Conservation (phyloP, 2,797 vertebrate species). For the Rhinella marina region DNA sequence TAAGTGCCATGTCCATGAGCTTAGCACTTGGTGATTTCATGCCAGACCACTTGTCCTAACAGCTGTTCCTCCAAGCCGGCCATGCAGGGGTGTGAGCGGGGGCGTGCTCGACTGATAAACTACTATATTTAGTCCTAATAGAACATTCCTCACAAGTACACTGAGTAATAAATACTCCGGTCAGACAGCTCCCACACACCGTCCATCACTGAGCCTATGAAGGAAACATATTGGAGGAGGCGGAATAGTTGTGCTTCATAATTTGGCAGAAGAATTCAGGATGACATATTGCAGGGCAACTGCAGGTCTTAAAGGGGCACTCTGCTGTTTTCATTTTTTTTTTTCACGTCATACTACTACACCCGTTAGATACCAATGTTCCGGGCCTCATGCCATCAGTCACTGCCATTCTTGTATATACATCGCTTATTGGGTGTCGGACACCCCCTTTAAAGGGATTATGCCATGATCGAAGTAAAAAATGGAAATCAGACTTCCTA, state of each 20-base stretch:
- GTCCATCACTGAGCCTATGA: neutral
- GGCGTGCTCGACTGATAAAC: neutral
- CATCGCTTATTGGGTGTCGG: too few relatives aligned
- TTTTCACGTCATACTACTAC: neutral
- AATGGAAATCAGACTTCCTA: too few relatives aligned
- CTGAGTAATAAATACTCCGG: neutral
- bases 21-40: neutral
- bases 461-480: too few relatives aligned
- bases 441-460: too few relatives aligned
- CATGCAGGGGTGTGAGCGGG: neutral
- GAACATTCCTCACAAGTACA: constrained; percentile 11
- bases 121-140: neutral
- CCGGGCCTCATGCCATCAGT: too few relatives aligned
- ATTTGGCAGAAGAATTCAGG: neutral
- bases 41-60: constrained; percentile 6
- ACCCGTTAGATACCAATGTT: too few relatives aligned
- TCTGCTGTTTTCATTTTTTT: neutral
- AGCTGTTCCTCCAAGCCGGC: neutral
- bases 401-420: too few relatives aligned
- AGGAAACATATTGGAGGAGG: neutral
- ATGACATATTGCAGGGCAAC: neutral
- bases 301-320: neutral
- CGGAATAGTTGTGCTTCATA: neutral
- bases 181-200: neutral
- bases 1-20: neutral